Evolutionary conservation across 2,888 invertebrate genomes (phyloP).

Genomic region (Trissolcus japonicus): DNA sequence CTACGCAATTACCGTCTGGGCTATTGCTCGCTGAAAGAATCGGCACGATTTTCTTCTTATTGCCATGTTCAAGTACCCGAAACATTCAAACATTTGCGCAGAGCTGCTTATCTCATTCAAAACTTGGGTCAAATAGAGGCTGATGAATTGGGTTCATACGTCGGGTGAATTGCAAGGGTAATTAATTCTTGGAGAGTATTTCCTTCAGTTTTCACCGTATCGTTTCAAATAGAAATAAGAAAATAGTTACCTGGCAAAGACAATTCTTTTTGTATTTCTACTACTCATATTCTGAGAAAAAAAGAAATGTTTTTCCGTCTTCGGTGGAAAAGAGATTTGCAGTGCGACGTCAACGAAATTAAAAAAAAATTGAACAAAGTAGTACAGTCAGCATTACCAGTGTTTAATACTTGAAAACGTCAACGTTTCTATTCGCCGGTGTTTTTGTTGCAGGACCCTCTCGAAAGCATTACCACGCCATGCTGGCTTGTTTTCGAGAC

Average conservation of each 20-base stretch:
- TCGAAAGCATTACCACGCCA: constrained; percentile 46
- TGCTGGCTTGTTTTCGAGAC: constrained; percentile 61
- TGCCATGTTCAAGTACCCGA: constrained; percentile 10
- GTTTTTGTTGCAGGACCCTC: constrained; percentile 30
- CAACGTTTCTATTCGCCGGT: constrained; percentile 26
- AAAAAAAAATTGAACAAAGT: constrained; percentile 27
- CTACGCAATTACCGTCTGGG: not conserved
- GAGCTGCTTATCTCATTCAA: constrained; percentile 25
- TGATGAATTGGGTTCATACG: constrained; percentile 33
- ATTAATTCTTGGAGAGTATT: constrained; percentile 24
- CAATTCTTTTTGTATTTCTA: not conserved
- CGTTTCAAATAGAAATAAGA: not conserved
- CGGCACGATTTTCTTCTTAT: constrained; percentile 26
- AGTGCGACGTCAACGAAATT: not conserved
- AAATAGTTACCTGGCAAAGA: not conserved
- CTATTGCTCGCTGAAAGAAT: constrained; percentile 15
- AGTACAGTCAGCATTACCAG: constrained; percentile 26
- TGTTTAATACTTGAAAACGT: constrained; percentile 40
- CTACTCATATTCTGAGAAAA: not conserved
- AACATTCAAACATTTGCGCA: constrained; percentile 15
- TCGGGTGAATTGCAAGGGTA: constrained; percentile 11
- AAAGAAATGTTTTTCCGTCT: too few species aligned
- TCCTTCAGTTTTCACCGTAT: not conserved
- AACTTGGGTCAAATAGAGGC: constrained; percentile 13
- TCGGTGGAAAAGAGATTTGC: too few species aligned